Percentiles rank a stretch among this genome's conserved stretches.
These are phyloP conservation scores for Dinocampus coccinellae DNA, from an alignment of 2,888 invertebrate species.

Conservation along the genomic window DNA sequence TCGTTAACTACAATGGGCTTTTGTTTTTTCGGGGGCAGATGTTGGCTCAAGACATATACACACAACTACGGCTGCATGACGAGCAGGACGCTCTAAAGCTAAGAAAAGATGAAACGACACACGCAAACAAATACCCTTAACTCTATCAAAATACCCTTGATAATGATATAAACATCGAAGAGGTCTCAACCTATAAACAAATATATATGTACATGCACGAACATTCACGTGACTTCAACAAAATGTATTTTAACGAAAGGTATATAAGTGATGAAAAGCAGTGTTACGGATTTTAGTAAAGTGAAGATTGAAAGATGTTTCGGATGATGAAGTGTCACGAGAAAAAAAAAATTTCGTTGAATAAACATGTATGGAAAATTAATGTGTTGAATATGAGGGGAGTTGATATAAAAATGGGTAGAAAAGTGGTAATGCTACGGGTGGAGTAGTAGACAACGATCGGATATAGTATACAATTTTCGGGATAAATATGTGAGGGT, in stretches of 20 bases:
- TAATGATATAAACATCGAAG: neutral
- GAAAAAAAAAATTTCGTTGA: neutral
- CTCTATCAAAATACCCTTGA: neutral
- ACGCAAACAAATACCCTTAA: neutral
- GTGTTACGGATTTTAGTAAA: neutral
- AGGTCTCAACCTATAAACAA: no score
- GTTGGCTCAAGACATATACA: conserved; percentile 58
- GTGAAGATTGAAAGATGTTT: neutral
- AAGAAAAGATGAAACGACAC: conserved; percentile 1
- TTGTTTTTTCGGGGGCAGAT: conserved; percentile 70
- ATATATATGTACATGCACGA: no score
- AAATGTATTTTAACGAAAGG: no score
- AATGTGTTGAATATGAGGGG: conserved; percentile 16
- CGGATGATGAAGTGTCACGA: neutral
- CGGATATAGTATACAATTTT: neutral
- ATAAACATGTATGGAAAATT: conserved; percentile 23
- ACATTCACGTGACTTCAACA: no score
- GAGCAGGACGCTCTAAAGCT: neutral
- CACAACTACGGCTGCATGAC: conserved; percentile 5
- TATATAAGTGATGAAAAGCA: neutral
- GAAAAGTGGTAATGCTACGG: conserved; percentile 8
- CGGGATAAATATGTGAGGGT: conserved; percentile 29
- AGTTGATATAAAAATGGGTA: conserved; percentile 30
- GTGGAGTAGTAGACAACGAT: neutral
- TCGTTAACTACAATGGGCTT: conserved; percentile 70